Evolutionary conservation across 1,140 invertebrate genomes (phyloP).

Genomic region (Bombus confusus): DNA sequence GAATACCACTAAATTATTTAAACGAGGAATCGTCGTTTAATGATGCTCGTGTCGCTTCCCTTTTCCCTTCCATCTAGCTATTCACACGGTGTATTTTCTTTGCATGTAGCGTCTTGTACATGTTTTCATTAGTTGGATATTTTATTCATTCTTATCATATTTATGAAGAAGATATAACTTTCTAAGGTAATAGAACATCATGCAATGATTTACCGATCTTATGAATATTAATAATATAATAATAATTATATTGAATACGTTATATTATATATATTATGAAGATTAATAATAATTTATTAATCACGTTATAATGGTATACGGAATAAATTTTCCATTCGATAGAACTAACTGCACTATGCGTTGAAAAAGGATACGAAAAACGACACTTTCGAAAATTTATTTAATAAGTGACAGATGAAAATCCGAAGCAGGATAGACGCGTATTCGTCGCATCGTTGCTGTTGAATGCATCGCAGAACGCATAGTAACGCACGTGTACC

Average conservation of each 20-base stretch:
- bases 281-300: too few species aligned
- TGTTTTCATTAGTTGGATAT: not conserved
- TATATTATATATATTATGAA: too few species aligned
- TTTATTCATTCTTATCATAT: not conserved
- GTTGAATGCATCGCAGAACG: not conserved
- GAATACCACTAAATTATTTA: conserved; percentile 59
- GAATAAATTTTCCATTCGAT: too few species aligned
- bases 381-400: not conserved
- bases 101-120: not conserved
- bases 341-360: too few species aligned
- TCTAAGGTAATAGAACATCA: not conserved
- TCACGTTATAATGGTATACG: too few species aligned
- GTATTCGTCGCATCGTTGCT: not conserved
- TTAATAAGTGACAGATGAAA: not conserved
- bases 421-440: not conserved
- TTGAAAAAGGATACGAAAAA: not conserved
- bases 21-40: conserved; percentile 40
- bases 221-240: too few species aligned
- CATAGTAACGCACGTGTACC: conserved; percentile 1
- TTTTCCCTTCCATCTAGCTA: not conserved
- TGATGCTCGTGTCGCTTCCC: not conserved
- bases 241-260: too few species aligned
- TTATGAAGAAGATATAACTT: too few species aligned
- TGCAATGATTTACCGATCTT: too few species aligned
- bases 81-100: not conserved